Conservation (phyloP, 2,888 invertebrate species). For the Branchellion lobata region DNA sequence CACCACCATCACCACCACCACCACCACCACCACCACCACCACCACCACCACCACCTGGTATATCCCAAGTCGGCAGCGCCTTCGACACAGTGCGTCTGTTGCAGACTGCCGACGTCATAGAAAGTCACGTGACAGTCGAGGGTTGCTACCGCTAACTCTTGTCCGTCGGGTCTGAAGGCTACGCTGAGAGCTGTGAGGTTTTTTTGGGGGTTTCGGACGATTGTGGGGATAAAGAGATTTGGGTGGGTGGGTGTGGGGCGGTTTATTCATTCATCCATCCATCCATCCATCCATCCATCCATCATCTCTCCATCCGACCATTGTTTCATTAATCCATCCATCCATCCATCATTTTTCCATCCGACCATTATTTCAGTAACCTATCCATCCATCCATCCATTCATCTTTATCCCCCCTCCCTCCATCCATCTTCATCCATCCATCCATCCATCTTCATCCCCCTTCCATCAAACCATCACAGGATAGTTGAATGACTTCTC, state of each 20-base stretch:
- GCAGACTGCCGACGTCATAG: constrained; percentile 56
- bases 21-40: background rate
- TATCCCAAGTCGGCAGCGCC: constrained; percentile 85
- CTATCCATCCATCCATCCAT: too few relatives aligned
- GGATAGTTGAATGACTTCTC: constrained; percentile 76
- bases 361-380: too few relatives aligned
- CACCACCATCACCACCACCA: background rate
- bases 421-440: too few relatives aligned
- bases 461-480: constrained; percentile 69
- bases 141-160: constrained; percentile 87
- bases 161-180: constrained; percentile 83
- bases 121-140: constrained; percentile 66
- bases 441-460: too few relatives aligned
- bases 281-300: too few relatives aligned
- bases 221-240: too few relatives aligned
- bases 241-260: too few relatives aligned
- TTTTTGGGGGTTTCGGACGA: too few relatives aligned
- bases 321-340: background rate
- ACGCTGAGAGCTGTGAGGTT: constrained; percentile 72
- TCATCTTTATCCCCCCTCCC: too few relatives aligned
- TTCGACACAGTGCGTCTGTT: constrained; percentile 76
- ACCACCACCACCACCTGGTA: constrained; percentile 67
- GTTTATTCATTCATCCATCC: too few relatives aligned
- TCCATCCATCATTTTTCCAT: constrained; percentile 51
- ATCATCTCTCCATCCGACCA: too few relatives aligned